Evolutionary conservation across 2,113 vertebrate species (phyloP).

Genomic region (Brachirus orientalis): DNA sequence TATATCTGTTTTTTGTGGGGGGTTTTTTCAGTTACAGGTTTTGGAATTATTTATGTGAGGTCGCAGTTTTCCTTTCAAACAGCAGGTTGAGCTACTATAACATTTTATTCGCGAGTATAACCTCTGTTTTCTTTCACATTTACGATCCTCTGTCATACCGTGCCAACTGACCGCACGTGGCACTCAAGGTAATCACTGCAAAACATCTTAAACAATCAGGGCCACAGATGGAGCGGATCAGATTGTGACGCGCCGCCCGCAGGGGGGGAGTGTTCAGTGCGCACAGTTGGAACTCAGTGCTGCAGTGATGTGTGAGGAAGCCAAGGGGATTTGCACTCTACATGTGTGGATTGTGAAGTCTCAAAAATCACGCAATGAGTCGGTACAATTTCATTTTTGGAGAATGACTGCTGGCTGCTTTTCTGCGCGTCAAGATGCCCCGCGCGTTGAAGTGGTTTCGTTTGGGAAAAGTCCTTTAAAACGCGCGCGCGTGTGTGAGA

Average conservation of each 20-base stretch:
- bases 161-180: slow-evolving; percentile 22
- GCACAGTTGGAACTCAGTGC: slow-evolving; percentile 10
- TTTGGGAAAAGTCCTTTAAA: slow-evolving; percentile 11
- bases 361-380: not conserved
- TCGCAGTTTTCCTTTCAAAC: not conserved
- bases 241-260: slow-evolving; percentile 28
- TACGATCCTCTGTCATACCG: not conserved
- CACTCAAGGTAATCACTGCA: slow-evolving; percentile 43
- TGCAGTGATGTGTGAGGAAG: slow-evolving; percentile 8
- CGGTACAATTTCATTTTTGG: slow-evolving; percentile 1
- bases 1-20: no score
- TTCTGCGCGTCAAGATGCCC: slow-evolving; percentile 20
- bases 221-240: slow-evolving; percentile 61
- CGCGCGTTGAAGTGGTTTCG: not conserved
- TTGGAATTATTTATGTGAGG: no score
- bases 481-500: slow-evolving; percentile 5
- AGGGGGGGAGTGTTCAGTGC: slow-evolving; percentile 41
- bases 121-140: not conserved
- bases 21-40: no score
- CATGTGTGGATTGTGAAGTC: not conserved
- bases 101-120: not conserved
- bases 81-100: slow-evolving; percentile 6
- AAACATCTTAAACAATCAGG: slow-evolving; percentile 45
- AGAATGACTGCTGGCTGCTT: slow-evolving; percentile 11
- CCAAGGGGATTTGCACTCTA: slow-evolving; percentile 5